These are phyloP conservation scores for Xestia sexstrigata DNA, from an alignment of 2,888 invertebrate species.

Conservation along the genomic window DNA sequence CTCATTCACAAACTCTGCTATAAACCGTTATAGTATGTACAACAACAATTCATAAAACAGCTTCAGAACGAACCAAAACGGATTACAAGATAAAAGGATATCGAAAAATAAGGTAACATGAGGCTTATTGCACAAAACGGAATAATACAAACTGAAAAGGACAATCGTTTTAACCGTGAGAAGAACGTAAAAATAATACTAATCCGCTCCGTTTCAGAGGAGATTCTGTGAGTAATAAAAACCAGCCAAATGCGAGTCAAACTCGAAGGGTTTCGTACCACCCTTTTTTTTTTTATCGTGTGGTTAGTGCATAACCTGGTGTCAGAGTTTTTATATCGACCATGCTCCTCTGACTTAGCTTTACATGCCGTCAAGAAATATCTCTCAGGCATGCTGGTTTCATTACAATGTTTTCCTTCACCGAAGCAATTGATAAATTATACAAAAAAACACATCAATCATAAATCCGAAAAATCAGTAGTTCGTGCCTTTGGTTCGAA, in stretches of 20 bases:
- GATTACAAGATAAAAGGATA: conserved; percentile 47
- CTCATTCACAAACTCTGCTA: background rate
- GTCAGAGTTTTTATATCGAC: too few species aligned
- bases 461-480: too few species aligned
- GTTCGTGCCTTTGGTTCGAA: too few species aligned
- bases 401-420: too few species aligned
- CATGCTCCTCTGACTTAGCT: too few species aligned
- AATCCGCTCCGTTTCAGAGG: conserved; percentile 43
- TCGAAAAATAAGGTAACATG: conserved; percentile 53
- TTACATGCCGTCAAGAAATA: too few species aligned
- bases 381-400: too few species aligned
- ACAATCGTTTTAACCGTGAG: conserved; percentile 56
- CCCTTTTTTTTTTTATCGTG: too few species aligned
- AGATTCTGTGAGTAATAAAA: conserved; percentile 51
- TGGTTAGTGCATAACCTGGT: too few species aligned
- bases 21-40: conserved; percentile 13
- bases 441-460: too few species aligned
- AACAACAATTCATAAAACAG: conserved; percentile 25
- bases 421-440: too few species aligned
- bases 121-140: conserved; percentile 55
- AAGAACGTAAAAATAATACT: conserved; percentile 57
- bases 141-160: conserved; percentile 57
- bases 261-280: background rate
- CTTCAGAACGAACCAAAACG: conserved; percentile 10
- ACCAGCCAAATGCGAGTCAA: background rate